Evolutionary conservation across 2,888 invertebrate species (phyloP).

Genomic region (Meghimatium bilineatum): DNA sequence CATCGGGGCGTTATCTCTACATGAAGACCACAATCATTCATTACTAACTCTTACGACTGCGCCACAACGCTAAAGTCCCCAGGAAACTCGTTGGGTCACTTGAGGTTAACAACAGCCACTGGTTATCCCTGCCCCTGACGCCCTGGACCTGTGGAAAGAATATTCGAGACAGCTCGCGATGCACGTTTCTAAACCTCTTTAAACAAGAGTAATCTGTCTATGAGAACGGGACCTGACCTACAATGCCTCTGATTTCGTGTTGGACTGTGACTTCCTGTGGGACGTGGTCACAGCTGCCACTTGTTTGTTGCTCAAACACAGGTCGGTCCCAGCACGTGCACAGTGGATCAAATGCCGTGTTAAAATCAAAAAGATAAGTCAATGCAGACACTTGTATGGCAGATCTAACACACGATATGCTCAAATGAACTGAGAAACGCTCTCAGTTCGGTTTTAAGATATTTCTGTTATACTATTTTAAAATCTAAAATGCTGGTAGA

Average conservation of each 20-base stretch:
- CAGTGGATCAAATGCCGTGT: neutral
- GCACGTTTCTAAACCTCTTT: conserved; percentile 21
- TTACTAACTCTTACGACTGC: no score
- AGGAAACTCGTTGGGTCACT: neutral
- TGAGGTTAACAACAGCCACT: neutral
- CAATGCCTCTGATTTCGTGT: conserved; percentile 12
- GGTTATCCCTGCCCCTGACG: neutral
- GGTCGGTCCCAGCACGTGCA: conserved; percentile 19
- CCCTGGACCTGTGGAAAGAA: neutral
- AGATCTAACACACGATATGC: conserved; percentile 13
- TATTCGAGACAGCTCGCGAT: neutral
- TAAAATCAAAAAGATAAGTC: neutral
- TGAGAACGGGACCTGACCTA: conserved; percentile 5
- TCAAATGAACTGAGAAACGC: no score
- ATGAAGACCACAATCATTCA: no score
- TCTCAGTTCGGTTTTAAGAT: no score
- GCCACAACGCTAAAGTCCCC: no score
- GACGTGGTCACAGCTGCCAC: conserved; percentile 23
- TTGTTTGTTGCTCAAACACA: conserved; percentile 24
- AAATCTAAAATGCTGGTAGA: no score
- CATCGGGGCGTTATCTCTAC: no score
- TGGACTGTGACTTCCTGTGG: conserved; percentile 29
- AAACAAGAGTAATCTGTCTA: conserved; percentile 32
- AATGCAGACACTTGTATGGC: conserved; percentile 17
- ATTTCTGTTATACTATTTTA: no score